Evolutionary conservation across 1,140 invertebrate genomes (phyloP), one percentile per base, ranked within the genome.

Genomic region (Drosophila arawakana): DNA sequence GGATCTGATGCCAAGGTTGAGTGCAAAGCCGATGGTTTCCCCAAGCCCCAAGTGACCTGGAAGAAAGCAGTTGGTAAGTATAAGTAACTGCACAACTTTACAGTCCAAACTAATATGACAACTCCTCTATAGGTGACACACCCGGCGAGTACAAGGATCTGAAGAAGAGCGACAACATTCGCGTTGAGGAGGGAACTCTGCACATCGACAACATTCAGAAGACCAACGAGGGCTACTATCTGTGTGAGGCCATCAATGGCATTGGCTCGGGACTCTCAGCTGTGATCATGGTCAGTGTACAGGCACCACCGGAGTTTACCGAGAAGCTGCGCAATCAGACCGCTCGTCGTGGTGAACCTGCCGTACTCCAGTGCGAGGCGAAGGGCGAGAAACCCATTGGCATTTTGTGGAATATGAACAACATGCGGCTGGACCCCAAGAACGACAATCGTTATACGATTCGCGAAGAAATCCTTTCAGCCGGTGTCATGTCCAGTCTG

Each of bases 371-470:
- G 91, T 99, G 98, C 92, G 97, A 98, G 93, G 98, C 97, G n/a
- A 97, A 97, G 88, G 98, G 98, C 59, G 98, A 99, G 93, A 98
- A 98, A 94, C 98, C 98, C 25, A 97, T 99, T 91, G 97, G 97
- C 79, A 98, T 99, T 50, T 94, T 97, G 18, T 99, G 98, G 98
- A 98, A 97, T 93, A 97, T 97, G 95, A 97, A 98, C 92, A 97
- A 97, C 92, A 97, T 98, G 92, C 95, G 97, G 55, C 93, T 98
- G 59, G 97, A 98, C 93, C 96, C 96, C 34, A 97, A 97, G 93
- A 96, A 95, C 60, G 96, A 97, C 88, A 96, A 95, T 15, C 96
- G 97, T 59, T 98, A 98, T 93, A 98, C 97, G 2, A 98, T 98
- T 82, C 95, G 97, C 55, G 97, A 98, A 93, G 97, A 98, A 93